phyloP scores from a whole-genome alignment of 2,797 vertebrate species.

The Vireo griseus region DNA sequence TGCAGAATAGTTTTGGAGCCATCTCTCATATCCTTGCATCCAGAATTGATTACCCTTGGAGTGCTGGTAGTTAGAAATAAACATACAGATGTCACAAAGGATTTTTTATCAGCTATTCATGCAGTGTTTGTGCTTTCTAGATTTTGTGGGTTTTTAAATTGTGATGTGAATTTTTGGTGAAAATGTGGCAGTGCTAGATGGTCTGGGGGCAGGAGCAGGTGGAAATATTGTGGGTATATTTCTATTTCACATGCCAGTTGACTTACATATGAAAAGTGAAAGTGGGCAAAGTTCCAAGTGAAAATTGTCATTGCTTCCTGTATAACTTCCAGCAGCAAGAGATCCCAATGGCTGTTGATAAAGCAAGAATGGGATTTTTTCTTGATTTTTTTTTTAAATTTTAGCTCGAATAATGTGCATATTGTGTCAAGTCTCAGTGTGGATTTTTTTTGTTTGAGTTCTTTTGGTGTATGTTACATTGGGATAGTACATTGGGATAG shows the following conservation, averaged over 20 bases:
- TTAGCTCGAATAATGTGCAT: not conserved
- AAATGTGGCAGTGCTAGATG: not conserved
- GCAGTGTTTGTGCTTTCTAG: not conserved
- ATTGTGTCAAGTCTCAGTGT: not conserved
- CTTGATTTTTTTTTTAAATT: not conserved
- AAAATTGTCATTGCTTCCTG: not conserved
- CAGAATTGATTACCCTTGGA: accelerated
- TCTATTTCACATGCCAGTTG: accelerated
- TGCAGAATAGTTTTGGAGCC: not conserved
- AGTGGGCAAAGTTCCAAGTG: not conserved
- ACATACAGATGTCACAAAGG: accelerated
- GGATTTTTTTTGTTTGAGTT: not conserved
- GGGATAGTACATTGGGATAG: not conserved
- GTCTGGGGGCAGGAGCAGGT: not conserved
- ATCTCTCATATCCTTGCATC: not conserved
- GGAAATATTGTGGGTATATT: not conserved
- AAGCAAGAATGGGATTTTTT: not conserved
- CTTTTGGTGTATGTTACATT: not conserved
- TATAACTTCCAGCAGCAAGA: not conserved
- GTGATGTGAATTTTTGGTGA: not conserved
- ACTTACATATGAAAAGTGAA: conserved; percentile 2
- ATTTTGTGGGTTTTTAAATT: accelerated
- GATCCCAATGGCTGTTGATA: not conserved
- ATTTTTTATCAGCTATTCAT: not conserved
- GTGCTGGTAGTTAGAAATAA: not conserved